phyloP scores from a whole-genome alignment of 2,113 vertebrate species.

The Lucifuga dentata region DNA sequence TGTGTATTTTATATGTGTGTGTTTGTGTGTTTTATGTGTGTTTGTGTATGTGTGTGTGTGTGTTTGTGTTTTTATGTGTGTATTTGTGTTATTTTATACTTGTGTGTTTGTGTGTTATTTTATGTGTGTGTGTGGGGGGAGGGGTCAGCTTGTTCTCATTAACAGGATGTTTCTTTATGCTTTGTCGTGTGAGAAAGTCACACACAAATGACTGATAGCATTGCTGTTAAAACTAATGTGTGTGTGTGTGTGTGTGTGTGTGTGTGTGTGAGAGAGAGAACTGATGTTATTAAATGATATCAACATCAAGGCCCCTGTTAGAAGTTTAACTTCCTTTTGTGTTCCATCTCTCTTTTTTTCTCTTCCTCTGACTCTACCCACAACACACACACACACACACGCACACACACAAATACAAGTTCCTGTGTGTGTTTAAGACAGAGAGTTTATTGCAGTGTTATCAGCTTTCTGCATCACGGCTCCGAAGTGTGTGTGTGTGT shows the following conservation, averaged over 20 bases:
- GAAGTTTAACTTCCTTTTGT: constrained; percentile 53
- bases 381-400: constrained; percentile 10
- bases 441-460: constrained; percentile 61
- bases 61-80: too few relatives aligned
- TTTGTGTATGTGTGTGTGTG: too few relatives aligned
- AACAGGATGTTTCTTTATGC: background rate
- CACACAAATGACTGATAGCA: background rate
- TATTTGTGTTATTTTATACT: too few relatives aligned
- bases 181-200: too few relatives aligned
- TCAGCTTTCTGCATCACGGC: constrained; percentile 58
- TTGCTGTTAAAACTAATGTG: constrained; percentile 26
- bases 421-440: constrained; percentile 23
- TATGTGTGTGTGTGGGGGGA: too few relatives aligned
- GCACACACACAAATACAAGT: constrained; percentile 26
- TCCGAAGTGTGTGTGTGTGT: constrained; percentile 7
- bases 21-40: background rate
- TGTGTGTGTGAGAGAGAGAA: constrained; percentile 13
- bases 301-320: constrained; percentile 65
- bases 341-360: constrained; percentile 13
- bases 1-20: constrained; percentile 5
- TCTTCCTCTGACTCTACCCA: background rate
- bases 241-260: constrained; percentile 4
- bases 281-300: constrained; percentile 74
- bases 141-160: constrained; percentile 2
- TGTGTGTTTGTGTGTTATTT: too few relatives aligned